Evolutionary conservation across 2,888 invertebrate species (phyloP), one percentile per base, ranked within the genome.

Genomic region (Drosophila borealis): DNA sequence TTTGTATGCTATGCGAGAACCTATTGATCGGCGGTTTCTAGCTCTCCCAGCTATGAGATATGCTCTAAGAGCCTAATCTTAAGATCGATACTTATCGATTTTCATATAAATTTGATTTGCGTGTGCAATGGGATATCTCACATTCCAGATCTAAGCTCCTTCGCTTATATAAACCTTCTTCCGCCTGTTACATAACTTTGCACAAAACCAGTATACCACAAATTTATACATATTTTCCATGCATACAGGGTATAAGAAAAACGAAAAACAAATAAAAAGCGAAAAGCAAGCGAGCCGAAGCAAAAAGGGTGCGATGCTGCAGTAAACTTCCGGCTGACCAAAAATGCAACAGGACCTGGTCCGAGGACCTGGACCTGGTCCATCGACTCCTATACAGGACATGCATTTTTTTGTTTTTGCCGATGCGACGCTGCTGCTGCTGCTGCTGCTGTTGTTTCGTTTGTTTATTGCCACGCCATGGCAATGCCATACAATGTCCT

Each of bases 401-500:
- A 68, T 67, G 39, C 54, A 63, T 46, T 61, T 55, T 70, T 55
- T 70, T 55, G 59, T 80, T 69, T 78, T 71, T 71, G 69, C 64
- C 63, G 51, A 68, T 55, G 69, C 80, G 60, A 63, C 61, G 62
- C 56, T 64, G 50, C 60, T 50, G 53, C 50, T 48, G 61, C 17
- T 17, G 17, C 17, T 17, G 17, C 41, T 55, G 53, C 61, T 61
- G 78, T 54, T 62, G 61, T 55, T 70, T 74, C 70, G 81, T 86
- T 84, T 82, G 81, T 88, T 88, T 86, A 88, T 80, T 81, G 80
- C 83, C 78, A 74, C 73, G 77, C 87, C 88, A 86, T 73, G 64
- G 81, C 80, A 60, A 78, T 69, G 74, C 81, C 80, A 81, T 87
- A 84, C 89, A 86, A 86, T 89, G 86, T 89, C 77, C 89, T 87